Conservation (phyloP, 2,888 invertebrate genomes). For the Volucella zonaria region DNA sequence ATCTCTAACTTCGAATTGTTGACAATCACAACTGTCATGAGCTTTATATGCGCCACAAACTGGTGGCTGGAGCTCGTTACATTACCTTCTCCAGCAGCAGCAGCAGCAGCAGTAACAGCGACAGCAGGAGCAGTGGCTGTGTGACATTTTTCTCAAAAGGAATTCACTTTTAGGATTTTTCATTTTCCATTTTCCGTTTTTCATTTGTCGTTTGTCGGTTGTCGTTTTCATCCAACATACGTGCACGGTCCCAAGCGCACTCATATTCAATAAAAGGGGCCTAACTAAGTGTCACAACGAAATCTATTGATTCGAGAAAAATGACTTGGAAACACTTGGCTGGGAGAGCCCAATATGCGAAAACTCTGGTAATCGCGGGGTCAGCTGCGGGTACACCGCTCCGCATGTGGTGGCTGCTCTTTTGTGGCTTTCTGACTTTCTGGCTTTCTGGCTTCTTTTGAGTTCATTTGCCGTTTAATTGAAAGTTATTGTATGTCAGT, state of each 20-base stretch:
- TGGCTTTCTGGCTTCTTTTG: conserved; percentile 45
- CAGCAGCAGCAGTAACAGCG: conserved; percentile 34
- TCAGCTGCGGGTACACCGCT: conserved; percentile 45
- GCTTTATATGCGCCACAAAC: conserved; percentile 53
- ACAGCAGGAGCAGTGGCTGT: conserved; percentile 48
- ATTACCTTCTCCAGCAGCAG: conserved; percentile 30
- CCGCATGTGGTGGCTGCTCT: conserved; percentile 55
- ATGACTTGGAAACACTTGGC: conserved; percentile 24
- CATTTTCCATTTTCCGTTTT: conserved; percentile 56
- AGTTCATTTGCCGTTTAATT: conserved; percentile 67
- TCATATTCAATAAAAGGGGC: neutral
- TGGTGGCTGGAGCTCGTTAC: conserved; percentile 34
- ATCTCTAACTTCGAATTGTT: conserved; percentile 64
- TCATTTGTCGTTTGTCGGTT: conserved; percentile 48
- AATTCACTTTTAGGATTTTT: conserved; percentile 68
- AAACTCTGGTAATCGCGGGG: conserved; percentile 35
- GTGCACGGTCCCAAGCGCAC: conserved; percentile 6
- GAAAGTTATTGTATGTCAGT: conserved; percentile 64
- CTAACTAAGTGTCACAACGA: conserved; percentile 27
- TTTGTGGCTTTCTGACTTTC: conserved; percentile 32
- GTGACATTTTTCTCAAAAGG: conserved; percentile 65
- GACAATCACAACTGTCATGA: conserved; percentile 74
- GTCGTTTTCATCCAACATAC: conserved; percentile 22
- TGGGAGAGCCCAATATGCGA: conserved; percentile 32
- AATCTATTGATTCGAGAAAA: conserved; percentile 46